A percentile compares a stretch with the other conserved stretches of the same genome.
These are phyloP conservation scores for Gonioctena quinquepunctata DNA, from an alignment of 1,140 invertebrate genomes.

Conservation along the genomic window DNA sequence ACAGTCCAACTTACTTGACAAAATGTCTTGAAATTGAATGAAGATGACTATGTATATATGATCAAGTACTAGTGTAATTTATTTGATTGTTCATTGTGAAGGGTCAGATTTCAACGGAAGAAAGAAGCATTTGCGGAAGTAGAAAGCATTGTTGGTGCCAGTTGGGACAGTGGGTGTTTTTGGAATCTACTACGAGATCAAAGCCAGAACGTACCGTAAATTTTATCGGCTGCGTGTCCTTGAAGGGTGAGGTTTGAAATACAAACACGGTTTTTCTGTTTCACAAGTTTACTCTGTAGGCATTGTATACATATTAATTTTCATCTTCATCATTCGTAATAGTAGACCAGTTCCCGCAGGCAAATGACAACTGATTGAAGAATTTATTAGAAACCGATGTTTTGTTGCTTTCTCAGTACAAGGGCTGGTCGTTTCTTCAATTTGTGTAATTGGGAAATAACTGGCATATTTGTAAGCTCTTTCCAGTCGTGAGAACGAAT, in stretches of 20 bases:
- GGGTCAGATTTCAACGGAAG: conserved; percentile 5
- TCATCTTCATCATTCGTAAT: neutral
- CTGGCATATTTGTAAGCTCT: too few species aligned
- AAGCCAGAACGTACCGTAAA: conserved; percentile 31
- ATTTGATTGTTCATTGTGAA: too few species aligned
- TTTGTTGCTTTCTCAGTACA: too few species aligned
- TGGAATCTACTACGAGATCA: conserved; percentile 16
- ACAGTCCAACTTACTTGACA: too few species aligned
- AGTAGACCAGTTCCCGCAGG: neutral
- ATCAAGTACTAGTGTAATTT: too few species aligned
- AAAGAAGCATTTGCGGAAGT: conserved; percentile 22
- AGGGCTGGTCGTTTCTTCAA: too few species aligned
- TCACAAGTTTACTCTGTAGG: conserved; percentile 30
- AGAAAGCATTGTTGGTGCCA: conserved; percentile 58
- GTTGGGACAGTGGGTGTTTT: conserved; percentile 60
- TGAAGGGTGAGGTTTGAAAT: conserved; percentile 20
- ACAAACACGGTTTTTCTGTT: conserved; percentile 21
- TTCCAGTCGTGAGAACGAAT: too few species aligned
- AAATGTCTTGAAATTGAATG: too few species aligned
- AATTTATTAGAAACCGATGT: too few species aligned
- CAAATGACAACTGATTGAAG: too few species aligned
- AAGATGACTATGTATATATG: too few species aligned
- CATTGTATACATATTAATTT: conserved; percentile 32
- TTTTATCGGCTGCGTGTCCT: neutral
- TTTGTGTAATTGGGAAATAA: too few species aligned